These are phyloP conservation scores for Caenorhabditis angaria DNA, from an alignment of 2,888 invertebrate species.

Conservation along the genomic window DNA sequence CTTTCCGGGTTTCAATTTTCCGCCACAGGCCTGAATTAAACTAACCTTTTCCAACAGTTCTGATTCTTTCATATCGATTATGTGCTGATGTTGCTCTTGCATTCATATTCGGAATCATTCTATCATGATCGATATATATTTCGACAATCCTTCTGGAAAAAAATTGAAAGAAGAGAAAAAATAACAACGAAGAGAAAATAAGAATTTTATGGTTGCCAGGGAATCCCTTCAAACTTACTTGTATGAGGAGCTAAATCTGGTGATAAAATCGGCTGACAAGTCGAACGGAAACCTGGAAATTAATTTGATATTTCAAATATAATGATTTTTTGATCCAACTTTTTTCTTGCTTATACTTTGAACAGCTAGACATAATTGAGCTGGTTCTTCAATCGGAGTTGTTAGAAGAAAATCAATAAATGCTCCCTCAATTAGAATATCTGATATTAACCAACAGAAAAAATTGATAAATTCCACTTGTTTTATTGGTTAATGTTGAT, in stretches of 20 bases:
- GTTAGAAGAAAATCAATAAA: constrained; percentile 56
- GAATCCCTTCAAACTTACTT: constrained; percentile 28
- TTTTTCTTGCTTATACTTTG: constrained; percentile 48
- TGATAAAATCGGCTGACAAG: constrained; percentile 53
- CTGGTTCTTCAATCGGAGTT: constrained; percentile 31
- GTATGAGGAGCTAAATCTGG: constrained; percentile 54
- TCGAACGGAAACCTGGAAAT: constrained; percentile 57
- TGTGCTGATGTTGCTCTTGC: constrained; percentile 50
- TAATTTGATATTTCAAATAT: no score
- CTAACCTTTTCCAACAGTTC: constrained; percentile 78
- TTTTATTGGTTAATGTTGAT: constrained; percentile 33
- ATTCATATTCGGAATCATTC: constrained; percentile 28
- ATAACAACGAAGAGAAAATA: neutral
- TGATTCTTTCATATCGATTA: constrained; percentile 77
- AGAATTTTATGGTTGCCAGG: neutral
- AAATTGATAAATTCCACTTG: constrained; percentile 31
- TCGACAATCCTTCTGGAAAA: constrained; percentile 3
- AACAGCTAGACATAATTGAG: constrained; percentile 36
- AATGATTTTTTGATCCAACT: no score
- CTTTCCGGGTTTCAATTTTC: no score
- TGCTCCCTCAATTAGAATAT: constrained; percentile 47
- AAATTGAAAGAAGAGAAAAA: no score
- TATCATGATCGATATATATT: constrained; percentile 42
- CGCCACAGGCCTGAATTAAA: no score
- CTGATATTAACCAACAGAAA: constrained; percentile 42